Evolutionary conservation across 2,113 vertebrate genomes (phyloP), one percentile per base, ranked within the genome.

Genomic region (Tauraco erythrolophus): DNA sequence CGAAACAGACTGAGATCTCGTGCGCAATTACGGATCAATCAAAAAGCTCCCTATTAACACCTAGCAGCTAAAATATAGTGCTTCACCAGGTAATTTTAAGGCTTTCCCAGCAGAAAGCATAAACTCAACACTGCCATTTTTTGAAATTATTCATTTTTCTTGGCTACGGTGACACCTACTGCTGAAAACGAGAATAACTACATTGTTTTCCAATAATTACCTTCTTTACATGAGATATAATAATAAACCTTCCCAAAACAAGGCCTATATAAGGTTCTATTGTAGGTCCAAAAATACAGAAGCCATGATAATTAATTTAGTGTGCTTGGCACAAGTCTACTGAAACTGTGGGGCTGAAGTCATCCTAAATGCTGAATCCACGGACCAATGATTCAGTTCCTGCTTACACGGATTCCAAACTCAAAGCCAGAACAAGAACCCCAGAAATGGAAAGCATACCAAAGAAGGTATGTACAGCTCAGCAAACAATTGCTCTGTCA

Each of bases 141-240:
- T 9, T 3, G 0, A 16, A 51, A 43, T 39, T 12, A 60, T 11
- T 94, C 35, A 2, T 6, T 94, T 89, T 75, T 58, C 72, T 92
- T 80, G 65, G 58, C 78, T 89, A 23, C 3, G 4, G 70, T 89
- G 96, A 97, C 97, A 93, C 35, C 96, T 97, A 53, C 68, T 94
- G 97, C 69, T 88, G 48, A 58, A 83, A 96, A 83, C 1, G 1
- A 62, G 79, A 93, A 92, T 17, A 78, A 54, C 78, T 50, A 37
- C 48, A 66, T 11, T 81, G 51, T 11, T 41, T 41, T 41, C 41
- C 41, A 57, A 37, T 14, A 61, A 69, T 65, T 24, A 24, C 27
- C 31, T 68, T 66, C 23, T 83, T 88, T 80, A 91, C 80, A 83
- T 56, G n/a, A 23, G 58, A 21, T 43, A 39, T 22, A 85, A 84